Percentiles rank a stretch among this genome's conserved stretches.
Evolutionary conservation across 2,797 vertebrate species (phyloP).

Genomic region (Danio albolineatus): DNA sequence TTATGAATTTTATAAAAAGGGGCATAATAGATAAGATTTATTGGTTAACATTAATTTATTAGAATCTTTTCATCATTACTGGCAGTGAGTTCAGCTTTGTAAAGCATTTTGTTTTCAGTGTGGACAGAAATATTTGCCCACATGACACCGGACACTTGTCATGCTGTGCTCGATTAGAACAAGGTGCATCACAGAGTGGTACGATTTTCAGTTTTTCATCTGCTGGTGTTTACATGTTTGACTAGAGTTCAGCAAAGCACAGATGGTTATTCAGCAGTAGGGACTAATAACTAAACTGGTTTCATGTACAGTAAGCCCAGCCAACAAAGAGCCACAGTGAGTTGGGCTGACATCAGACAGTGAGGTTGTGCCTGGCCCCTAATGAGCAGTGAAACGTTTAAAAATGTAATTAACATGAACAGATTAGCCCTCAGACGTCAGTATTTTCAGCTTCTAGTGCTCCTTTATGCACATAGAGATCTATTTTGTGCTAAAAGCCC

Average conservation of each 20-base stretch:
- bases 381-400: conserved; percentile 6
- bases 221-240: conserved; percentile 6
- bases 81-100: neutral
- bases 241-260: neutral
- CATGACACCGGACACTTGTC: neutral
- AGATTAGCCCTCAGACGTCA: conserved; percentile 41
- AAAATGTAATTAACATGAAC: conserved; percentile 38
- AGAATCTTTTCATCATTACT: neutral
- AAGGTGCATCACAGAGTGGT: neutral
- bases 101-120: neutral
- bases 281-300: neutral
- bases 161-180: neutral
- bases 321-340: conserved; percentile 15
- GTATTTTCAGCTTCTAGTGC: conserved; percentile 10
- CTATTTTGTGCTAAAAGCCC: conserved; percentile 39
- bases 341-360: conserved; percentile 1
- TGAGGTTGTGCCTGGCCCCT: conserved; percentile 19
- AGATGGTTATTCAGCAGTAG: conserved; percentile 20
- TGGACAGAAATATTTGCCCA: neutral
- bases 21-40: too few relatives aligned
- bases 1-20: too few relatives aligned
- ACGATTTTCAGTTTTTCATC: neutral
- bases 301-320: neutral
- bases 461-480: conserved; percentile 50
- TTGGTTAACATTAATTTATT: too few relatives aligned